These are phyloP conservation scores for Arrhopalites spinosus DNA, from an alignment of 2,888 invertebrate genomes.

Conservation along the genomic window DNA sequence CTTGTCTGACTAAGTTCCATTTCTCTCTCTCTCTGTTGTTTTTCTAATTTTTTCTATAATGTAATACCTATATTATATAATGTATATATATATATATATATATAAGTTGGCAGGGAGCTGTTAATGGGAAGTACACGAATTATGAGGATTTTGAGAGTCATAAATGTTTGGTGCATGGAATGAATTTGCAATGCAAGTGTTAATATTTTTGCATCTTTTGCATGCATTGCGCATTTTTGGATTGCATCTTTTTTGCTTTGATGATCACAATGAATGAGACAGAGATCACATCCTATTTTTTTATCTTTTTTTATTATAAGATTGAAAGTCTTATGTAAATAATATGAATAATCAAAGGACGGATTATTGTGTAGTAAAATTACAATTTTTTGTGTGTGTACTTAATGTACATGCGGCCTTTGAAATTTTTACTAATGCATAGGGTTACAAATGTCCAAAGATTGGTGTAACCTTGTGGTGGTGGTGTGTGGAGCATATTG, in stretches of 20 bases:
- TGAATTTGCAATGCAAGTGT: not conserved
- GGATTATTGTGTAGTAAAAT: too few species aligned
- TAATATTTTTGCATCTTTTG: constrained; percentile 6
- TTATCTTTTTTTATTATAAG: too few species aligned
- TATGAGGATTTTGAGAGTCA: not conserved
- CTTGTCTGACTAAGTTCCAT: too few species aligned
- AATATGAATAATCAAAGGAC: too few species aligned
- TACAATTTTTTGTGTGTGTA: too few species aligned
- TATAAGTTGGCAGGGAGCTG: not conserved
- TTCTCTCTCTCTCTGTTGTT: not conserved
- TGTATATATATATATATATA: too few species aligned
- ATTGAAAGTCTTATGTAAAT: too few species aligned
- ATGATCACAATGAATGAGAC: not conserved
- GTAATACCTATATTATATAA: too few species aligned
- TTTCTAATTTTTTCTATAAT: not conserved
- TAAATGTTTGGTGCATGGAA: not conserved
- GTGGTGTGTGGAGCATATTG: not conserved
- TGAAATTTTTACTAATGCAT: too few species aligned
- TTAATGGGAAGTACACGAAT: too few species aligned
- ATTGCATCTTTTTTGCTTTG: constrained; percentile 11
- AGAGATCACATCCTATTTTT: not conserved
- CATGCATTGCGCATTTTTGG: not conserved
- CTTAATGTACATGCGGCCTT: too few species aligned
- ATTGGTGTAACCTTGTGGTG: not conserved
- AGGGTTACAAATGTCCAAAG: too few species aligned